Percentiles rank a stretch among this genome's conserved stretches.
Conservation (phyloP, 2,888 invertebrate genomes). For the Lochmaea crataegi region DNA sequence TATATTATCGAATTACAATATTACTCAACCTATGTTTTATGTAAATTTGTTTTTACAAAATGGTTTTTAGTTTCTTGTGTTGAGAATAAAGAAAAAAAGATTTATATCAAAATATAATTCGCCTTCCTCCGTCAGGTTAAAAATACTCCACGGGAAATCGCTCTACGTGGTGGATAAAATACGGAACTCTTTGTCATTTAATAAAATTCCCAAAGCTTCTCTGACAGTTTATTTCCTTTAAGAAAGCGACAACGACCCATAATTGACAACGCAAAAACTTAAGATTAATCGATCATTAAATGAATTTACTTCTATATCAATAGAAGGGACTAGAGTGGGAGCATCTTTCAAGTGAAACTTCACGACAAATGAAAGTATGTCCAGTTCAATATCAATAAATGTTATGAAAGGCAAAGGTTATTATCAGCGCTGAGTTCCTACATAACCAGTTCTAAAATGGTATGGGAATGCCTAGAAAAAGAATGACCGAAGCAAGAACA, state of each 20-base stretch:
- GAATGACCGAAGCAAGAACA: too few species aligned
- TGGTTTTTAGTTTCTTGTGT: slow-evolving; percentile 38
- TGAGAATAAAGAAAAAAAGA: slow-evolving; percentile 29
- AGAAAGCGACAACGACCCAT: neutral
- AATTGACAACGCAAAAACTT: neutral
- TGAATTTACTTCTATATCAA: neutral
- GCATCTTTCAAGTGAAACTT: too few species aligned
- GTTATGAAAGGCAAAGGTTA: too few species aligned
- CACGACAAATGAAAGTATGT: too few species aligned
- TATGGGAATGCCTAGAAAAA: too few species aligned
- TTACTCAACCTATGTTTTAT: slow-evolving; percentile 38
- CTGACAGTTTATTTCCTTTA: slow-evolving; percentile 17
- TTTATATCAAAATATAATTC: slow-evolving; percentile 32
- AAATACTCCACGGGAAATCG: slow-evolving; percentile 27
- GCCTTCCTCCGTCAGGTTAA: slow-evolving; percentile 25
- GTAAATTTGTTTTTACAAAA: slow-evolving; percentile 40
- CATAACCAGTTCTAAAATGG: too few species aligned
- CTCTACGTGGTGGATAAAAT: slow-evolving; percentile 27
- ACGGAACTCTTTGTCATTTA: slow-evolving; percentile 22
- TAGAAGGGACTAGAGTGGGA: too few species aligned
- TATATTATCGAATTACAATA: slow-evolving; percentile 42
- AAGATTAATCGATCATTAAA: neutral
- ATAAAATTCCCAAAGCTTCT: slow-evolving; percentile 22
- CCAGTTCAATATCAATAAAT: too few species aligned
- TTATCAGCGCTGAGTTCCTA: too few species aligned